These are phyloP conservation scores for Sprattus sprattus DNA, from an alignment of 2,113 vertebrate species.

Conservation along the genomic window DNA sequence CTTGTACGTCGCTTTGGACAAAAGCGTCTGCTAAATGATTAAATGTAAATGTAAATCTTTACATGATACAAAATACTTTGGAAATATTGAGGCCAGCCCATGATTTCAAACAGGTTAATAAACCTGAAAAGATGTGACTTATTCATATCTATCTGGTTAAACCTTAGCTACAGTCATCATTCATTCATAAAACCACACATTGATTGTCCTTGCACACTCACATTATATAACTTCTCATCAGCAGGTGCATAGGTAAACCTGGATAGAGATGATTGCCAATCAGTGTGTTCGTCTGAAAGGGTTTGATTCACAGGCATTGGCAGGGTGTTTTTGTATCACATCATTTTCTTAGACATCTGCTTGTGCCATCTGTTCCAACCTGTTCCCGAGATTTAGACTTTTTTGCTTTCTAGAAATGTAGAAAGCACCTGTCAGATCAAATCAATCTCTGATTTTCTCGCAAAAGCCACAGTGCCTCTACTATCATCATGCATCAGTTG, in stretches of 20 bases:
- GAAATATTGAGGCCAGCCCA: too few species aligned
- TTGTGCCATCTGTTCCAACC: background rate
- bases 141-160: background rate
- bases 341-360: background rate
- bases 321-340: background rate
- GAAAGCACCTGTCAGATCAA: background rate
- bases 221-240: background rate
- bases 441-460: background rate
- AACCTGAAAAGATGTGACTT: background rate
- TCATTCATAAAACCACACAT: too few species aligned
- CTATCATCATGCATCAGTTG: background rate
- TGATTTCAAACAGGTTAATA: background rate
- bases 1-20: too few species aligned
- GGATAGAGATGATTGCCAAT: background rate
- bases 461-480: background rate
- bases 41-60: too few species aligned
- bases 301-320: background rate
- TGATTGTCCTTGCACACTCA: background rate
- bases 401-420: background rate
- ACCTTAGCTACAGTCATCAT: background rate
- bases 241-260: background rate
- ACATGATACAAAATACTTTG: too few species aligned
- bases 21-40: too few species aligned
- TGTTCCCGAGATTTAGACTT: background rate
- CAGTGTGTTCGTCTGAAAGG: background rate